Base-by-base conservation (phyloP, 2,888 invertebrate species). In the Halocaridina rubra region DNA sequence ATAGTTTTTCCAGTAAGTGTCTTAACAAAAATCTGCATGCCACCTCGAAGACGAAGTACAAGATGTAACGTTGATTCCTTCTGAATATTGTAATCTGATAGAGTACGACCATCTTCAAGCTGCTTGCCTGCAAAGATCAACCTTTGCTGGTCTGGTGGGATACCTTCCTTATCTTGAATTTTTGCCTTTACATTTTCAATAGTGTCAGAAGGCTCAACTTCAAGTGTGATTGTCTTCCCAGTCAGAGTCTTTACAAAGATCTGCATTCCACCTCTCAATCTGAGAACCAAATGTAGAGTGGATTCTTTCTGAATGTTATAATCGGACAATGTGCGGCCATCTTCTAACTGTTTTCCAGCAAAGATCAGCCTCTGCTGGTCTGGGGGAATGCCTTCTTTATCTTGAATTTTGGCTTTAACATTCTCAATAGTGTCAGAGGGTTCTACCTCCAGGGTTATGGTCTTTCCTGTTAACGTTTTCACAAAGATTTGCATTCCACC, bases 401-500 rank as follows among this genome's bases (percentile, higher is more conserved):
- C 53, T 19, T 53, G 53, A 10, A 53, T 53, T 19, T 53, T 53
- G 16, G 53, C 53, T 53, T 53, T 53, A 1, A 53, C 53, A 53
- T 53, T 53, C 16, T 53, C 53, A 53, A 53, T 53, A 1, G 53
- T 53, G 16, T 53, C 53, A 0, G 53, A 27, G 72, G 39, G 39
- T 74, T 91, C 78, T 92, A 53, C 53, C 19, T 53, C 53, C 8
- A 53, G 7, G 53, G 53, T 53, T 3, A 53, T 53, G 3, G 53
- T 92, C 89, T 92, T 92, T 67, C 92, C 92, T 27, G 91, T 92
- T 0, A 92, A 94, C 2, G 97, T 98, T 93, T 98, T 98, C 92
- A 98, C 98, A 90, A 98, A 92, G 92, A 98, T 98, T 91, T 97
- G 98, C 81, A 98, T 98, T 89, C 97, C 97, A 91, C 98, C 97